A percentile compares a stretch with the other conserved stretches of the same genome.
These are phyloP conservation scores for Trachymyrmex cornetzi DNA, from an alignment of 1,140 invertebrate genomes.

Conservation along the genomic window DNA sequence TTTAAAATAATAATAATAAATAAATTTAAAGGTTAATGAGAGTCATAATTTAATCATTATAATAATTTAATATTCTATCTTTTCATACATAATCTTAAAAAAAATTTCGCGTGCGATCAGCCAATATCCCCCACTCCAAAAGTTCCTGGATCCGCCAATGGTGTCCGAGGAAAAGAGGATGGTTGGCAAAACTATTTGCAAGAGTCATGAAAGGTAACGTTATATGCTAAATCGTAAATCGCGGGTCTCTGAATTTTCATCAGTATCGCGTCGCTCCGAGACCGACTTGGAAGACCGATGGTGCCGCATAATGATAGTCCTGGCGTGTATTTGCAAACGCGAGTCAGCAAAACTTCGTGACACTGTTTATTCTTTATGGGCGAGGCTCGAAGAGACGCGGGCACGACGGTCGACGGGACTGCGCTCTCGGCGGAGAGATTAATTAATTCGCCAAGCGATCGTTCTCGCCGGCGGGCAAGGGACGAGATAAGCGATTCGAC, in stretches of 20 bases:
- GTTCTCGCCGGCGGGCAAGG: slow-evolving; percentile 62
- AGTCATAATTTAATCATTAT: too few species aligned
- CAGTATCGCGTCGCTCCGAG: neutral
- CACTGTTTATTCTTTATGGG: slow-evolving; percentile 40
- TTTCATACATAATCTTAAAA: too few species aligned
- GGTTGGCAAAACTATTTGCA: neutral
- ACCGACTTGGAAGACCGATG: neutral
- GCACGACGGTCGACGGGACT: slow-evolving; percentile 15
- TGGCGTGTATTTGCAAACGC: neutral
- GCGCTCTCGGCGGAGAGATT: slow-evolving; percentile 37
- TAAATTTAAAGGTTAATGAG: too few species aligned
- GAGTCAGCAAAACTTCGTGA: slow-evolving; percentile 25
- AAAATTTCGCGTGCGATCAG: too few species aligned
- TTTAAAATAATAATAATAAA: too few species aligned
- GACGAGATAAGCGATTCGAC: slow-evolving; percentile 82
- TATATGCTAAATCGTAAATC: neutral
- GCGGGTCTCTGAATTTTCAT: neutral
- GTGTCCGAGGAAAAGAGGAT: too few species aligned
- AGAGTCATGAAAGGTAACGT: neutral
- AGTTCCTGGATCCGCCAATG: too few species aligned
- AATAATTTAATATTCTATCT: too few species aligned
- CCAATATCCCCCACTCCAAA: too few species aligned
- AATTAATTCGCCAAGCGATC: slow-evolving; percentile 69
- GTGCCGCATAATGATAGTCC: slow-evolving; percentile 4
- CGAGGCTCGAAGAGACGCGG: slow-evolving; percentile 6